Conservation (phyloP, 2,113 vertebrate genomes). For the Kobus ellipsiprymnus region DNA sequence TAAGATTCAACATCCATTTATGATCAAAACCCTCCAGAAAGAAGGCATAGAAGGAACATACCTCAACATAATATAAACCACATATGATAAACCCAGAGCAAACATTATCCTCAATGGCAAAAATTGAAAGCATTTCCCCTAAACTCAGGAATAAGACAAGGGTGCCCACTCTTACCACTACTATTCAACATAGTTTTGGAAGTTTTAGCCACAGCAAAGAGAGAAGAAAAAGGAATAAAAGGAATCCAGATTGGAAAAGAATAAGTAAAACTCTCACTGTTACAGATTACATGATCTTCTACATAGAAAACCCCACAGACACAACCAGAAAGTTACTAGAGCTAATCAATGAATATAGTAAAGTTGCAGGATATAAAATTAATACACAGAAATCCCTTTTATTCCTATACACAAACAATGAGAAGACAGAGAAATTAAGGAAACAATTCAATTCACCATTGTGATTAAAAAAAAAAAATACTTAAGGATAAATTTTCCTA, state of each 20-base stretch:
- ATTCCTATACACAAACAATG: not conserved
- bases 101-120: not conserved
- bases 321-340: not conserved
- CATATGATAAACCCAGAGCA: not conserved
- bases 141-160: not conserved
- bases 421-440: not conserved
- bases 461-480: not conserved
- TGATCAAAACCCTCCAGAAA: not conserved
- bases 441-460: not conserved
- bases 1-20: not conserved
- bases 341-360: not conserved
- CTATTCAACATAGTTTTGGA: not conserved
- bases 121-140: not conserved
- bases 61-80: not conserved
- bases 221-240: not conserved
- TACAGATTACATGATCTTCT: not conserved
- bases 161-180: not conserved
- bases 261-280: not conserved
- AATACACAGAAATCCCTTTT: not conserved
- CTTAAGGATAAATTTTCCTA: not conserved
- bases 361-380: not conserved
- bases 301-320: not conserved
- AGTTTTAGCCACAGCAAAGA: not conserved
- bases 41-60: not conserved
- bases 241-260: not conserved